phyloP scores from a whole-genome alignment of 2,888 invertebrate species.

The Troides helena region DNA sequence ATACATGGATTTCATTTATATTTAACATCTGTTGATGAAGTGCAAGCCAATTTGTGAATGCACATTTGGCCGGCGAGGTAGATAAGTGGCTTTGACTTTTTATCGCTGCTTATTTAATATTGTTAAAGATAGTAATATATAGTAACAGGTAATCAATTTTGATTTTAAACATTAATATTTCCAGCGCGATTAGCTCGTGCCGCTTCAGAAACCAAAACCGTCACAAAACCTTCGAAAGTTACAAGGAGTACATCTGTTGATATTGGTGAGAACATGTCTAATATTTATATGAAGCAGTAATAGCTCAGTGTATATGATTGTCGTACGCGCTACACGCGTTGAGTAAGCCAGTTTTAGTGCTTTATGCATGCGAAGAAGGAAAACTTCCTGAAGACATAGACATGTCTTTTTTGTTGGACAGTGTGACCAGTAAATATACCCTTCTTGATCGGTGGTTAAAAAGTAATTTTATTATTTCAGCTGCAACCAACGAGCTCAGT shows the following conservation, averaged over 20 bases:
- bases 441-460: not conserved
- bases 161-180: not conserved
- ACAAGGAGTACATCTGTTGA: constrained; percentile 60
- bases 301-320: not conserved
- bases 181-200: constrained; percentile 58
- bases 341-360: too few species aligned
- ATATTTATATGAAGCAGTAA: not conserved
- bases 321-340: too few species aligned
- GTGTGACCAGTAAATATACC: not conserved
- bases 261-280: constrained; percentile 47
- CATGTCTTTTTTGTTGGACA: not conserved
- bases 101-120: not conserved
- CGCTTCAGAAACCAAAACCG: constrained; percentile 55
- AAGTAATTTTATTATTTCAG: constrained; percentile 7
- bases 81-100: too few species aligned
- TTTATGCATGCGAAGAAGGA: too few species aligned
- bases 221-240: constrained; percentile 53
- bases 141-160: not conserved
- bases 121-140: not conserved
- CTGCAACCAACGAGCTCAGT: constrained; percentile 35
- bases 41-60: too few species aligned
- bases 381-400: not conserved
- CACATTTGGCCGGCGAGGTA: too few species aligned
- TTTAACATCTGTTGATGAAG: too few species aligned
- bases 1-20: too few species aligned